Conservation (phyloP, 2,797 vertebrate genomes). For the Rhynchonycteris naso region DNA sequence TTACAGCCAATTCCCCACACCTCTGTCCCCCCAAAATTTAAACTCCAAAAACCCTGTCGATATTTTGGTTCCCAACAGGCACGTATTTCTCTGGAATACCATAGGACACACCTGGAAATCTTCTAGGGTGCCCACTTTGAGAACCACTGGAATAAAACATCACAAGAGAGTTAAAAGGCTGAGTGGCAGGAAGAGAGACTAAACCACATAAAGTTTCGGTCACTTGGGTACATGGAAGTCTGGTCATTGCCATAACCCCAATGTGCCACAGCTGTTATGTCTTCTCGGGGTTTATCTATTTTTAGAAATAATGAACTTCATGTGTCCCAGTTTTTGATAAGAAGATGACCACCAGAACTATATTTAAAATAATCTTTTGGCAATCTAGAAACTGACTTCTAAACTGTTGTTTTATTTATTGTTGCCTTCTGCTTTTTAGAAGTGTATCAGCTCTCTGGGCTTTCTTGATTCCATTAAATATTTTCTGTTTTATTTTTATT, state of each 20-base stretch:
- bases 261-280: not conserved
- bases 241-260: not conserved
- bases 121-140: too few relatives aligned
- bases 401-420: not conserved
- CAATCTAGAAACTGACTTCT: slow-evolving; percentile 8
- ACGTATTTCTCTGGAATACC: too few relatives aligned
- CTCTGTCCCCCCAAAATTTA: too few relatives aligned
- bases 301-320: not conserved
- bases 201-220: fast-evolving
- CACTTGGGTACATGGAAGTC: not conserved
- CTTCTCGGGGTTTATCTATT: not conserved
- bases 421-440: slow-evolving; percentile 13
- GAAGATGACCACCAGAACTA: not conserved
- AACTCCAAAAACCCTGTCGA: too few relatives aligned
- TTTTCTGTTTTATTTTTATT: slow-evolving; percentile 52
- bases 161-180: not conserved
- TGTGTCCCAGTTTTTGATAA: not conserved
- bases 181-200: not conserved
- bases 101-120: too few relatives aligned
- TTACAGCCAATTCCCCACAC: too few relatives aligned
- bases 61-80: too few relatives aligned
- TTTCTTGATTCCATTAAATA: not conserved
- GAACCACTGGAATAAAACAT: not conserved
- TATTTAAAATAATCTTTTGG: slow-evolving; percentile 14
- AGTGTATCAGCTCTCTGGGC: not conserved